Conservation (phyloP, 1,140 invertebrate genomes). For the Drosophila jambulina region DNA sequence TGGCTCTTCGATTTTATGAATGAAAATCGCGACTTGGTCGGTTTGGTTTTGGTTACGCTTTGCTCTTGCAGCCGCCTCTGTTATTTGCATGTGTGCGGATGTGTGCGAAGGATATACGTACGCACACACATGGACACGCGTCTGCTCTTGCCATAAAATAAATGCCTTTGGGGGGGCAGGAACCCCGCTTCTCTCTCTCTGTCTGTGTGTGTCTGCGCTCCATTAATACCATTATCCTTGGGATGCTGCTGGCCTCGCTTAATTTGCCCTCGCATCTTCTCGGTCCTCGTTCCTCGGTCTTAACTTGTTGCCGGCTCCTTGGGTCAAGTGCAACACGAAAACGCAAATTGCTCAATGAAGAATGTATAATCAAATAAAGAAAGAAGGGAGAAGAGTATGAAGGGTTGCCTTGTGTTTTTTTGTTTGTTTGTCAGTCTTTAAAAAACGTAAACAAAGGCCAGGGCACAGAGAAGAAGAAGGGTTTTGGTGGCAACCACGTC, state of each 20-base stretch:
- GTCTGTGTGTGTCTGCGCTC: conserved; percentile 19
- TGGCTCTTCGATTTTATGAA: conserved; percentile 79
- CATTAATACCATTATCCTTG: conserved; percentile 70
- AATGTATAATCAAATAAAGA: conserved; percentile 63
- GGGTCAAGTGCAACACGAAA: conserved; percentile 69
- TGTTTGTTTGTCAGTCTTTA: conserved; percentile 21
- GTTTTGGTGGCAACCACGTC: conserved; percentile 8
- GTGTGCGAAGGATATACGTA: conserved; percentile 38
- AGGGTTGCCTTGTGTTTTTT: conserved; percentile 9
- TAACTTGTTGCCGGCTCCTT: conserved; percentile 69
- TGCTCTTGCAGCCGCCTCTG: conserved; percentile 35
- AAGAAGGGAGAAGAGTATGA: conserved; percentile 8
- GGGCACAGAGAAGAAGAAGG: background rate
- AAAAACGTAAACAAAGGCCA: conserved; percentile 45
- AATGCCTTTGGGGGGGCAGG: conserved; percentile 63
- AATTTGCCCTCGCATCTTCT: conserved; percentile 53
- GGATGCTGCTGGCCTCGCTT: conserved; percentile 42
- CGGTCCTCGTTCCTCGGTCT: conserved; percentile 18
- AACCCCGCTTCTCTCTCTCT: conserved; percentile 11
- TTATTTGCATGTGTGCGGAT: conserved; percentile 63
- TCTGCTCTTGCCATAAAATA: conserved; percentile 64
- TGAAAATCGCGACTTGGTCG: conserved; percentile 75
- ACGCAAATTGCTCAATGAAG: conserved; percentile 59
- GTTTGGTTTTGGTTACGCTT: conserved; percentile 53
- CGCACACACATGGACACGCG: conserved; percentile 31